phyloP scores from a whole-genome alignment of 30 jellyfish, hydroid and myxozoan species.

The Chrysaora quinquecirrha region DNA sequence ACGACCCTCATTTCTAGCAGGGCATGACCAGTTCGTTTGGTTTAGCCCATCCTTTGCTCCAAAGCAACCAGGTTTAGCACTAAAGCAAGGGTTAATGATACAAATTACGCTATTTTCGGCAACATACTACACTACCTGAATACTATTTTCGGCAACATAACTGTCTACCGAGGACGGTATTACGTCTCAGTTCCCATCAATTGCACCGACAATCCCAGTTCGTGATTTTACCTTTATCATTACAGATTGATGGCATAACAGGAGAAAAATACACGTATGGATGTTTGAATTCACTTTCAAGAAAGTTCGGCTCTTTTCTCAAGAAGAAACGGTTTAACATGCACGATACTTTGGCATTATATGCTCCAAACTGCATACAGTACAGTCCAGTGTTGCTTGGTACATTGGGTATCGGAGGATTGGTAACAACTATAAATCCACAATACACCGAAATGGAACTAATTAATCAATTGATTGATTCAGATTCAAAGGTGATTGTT shows the following conservation, averaged over 20 bases:
- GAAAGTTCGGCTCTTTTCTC: slow-evolving; percentile 60
- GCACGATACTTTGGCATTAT: slow-evolving; percentile 61
- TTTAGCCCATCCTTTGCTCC: too few species aligned
- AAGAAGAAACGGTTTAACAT: slow-evolving; percentile 29
- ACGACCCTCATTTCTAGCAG: too few species aligned
- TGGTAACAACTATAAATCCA: slow-evolving; percentile 76
- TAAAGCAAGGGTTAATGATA: too few species aligned
- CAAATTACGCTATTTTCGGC: too few species aligned
- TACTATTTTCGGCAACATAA: too few species aligned
- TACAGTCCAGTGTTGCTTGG: slow-evolving; percentile 69
- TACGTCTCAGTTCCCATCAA: too few species aligned
- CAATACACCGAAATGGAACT: slow-evolving; percentile 70
- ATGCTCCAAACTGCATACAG: slow-evolving; percentile 70
- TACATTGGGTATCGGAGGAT: slow-evolving; percentile 66
- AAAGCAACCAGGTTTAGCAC: too few species aligned
- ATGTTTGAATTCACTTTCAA: slow-evolving; percentile 28
- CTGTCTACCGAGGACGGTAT: too few species aligned
- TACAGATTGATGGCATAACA: slow-evolving; percentile 75
- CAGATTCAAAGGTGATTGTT: slow-evolving; percentile 63
- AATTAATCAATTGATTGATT: slow-evolving; percentile 65
- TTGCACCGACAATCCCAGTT: too few species aligned
- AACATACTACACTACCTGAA: too few species aligned
- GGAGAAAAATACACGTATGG: slow-evolving; percentile 56
- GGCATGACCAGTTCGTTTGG: too few species aligned
- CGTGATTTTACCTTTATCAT: too few species aligned